Base-by-base conservation (phyloP, 2,888 invertebrate species). In the Drosophila parthenogenetica region DNA sequence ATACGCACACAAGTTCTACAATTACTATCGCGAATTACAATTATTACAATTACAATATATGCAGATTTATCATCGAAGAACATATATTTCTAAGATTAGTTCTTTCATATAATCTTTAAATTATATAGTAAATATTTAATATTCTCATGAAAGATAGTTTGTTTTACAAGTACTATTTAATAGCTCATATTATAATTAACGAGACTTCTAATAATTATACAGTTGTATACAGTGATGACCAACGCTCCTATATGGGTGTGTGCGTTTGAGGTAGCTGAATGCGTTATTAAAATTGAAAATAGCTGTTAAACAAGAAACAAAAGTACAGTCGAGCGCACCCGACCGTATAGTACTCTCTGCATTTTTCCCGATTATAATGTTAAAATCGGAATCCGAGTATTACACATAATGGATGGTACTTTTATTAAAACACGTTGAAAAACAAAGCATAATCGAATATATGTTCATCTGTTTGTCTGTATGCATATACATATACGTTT, bases 1-100 rank as follows among this genome's bases (percentile, higher is more conserved):
- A 39, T 58, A 51, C 4, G 13, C 35, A 35, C 17, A 37, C 61
- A 61, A 74, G 69, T 72, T 72, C 68, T 68, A 37, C 68, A 60
- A 60, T 55, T 39, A 39, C 40, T 66, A 35, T 55, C 42, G 68
- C 73, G 48, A 67, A 73, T 70, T 67, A 22, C 22, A 73, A 73
- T 59, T 58, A 53, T 22, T 32, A 16, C 14, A 37, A 11, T 48
- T 42, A 14, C 32, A 25, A 29, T 29, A 29, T 29, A 2, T 45
- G 40, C 32, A 54, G 32, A 19, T 19, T 22, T 2, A 19, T 5
- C 5, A 19, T n/a, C 35, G 8, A 29, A 8, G 29, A 8, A 8
- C 8, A 29, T 25, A 2, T 19, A 19, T 19, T 29, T 29, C 8
- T 29, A 5, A 29, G 29, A 29, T 29, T 2, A 8, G 8, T 29